Evolutionary conservation across 2,113 vertebrate genomes (phyloP), one percentile per base, ranked within the genome.

Genomic region (Podiceps cristatus): DNA sequence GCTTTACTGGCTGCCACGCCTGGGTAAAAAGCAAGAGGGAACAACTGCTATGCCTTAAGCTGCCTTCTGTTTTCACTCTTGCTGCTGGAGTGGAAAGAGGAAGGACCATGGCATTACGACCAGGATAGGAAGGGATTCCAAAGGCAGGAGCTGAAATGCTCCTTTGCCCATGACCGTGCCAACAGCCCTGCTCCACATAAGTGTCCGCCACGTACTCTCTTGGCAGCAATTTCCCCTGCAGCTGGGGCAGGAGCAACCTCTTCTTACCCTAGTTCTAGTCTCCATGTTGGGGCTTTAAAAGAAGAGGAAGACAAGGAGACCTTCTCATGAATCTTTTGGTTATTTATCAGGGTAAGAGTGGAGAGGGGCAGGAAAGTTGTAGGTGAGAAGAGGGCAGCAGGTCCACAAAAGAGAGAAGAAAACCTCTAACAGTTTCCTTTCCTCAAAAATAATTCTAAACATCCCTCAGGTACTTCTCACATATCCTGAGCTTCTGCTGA

Each of bases 71-170:
- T 92, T 84, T 74, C 56, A 64, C 7, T 69, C 42, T 25, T 79
- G 73, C 33, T 40, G 22, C 35, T 75, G 33, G 62, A 59, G 19
- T 5, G 2, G 27, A 28, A 47, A 49, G 50, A 42, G 15, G 10
- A 37, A 59, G 4, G 22, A 28, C 25, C 4, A 1, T 4, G 11
- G 11, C 18, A 18, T 24, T 50, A 35, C 0, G 5, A 22, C 9
- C 29, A 88, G 44, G 42, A 35, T 31, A 42, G 33, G 16, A 1
- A 2, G 12, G 16, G 13, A 40, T 73, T 78, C 33, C 28, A 42
- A 63, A 40, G 35, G 4, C 37, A 69, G 49, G 22, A 79, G 33
- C 31, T 73, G 35, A 68, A 74, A 52, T n/a, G 10, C 5, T 63
- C 25, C 24, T 27, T 55, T 67, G 31, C 13, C 33, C 20, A 40